Conservation (phyloP, 2,888 invertebrate species). For the Ecliptopera silaceata region DNA sequence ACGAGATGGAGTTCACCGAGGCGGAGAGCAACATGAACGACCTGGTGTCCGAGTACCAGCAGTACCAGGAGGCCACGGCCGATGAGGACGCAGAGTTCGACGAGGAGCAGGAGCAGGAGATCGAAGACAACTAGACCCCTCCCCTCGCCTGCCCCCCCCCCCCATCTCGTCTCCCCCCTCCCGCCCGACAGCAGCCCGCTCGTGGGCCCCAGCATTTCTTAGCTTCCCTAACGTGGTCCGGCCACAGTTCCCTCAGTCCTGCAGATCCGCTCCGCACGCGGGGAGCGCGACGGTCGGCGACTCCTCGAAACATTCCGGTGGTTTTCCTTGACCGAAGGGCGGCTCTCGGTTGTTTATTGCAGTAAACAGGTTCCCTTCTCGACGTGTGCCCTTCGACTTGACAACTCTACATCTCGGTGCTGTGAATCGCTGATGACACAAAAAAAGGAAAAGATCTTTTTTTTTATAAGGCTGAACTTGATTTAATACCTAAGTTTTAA, state of each 20-base stretch:
- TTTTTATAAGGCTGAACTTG: constrained; percentile 82
- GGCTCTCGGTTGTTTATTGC: constrained; percentile 73
- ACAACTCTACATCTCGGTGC: constrained; percentile 59
- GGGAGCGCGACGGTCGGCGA: constrained; percentile 47
- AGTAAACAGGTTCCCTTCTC: constrained; percentile 63
- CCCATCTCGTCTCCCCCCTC: constrained; percentile 39
- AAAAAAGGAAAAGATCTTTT: constrained; percentile 73
- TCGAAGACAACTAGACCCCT: constrained; percentile 83
- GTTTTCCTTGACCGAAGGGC: constrained; percentile 74
- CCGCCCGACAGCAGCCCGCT: constrained; percentile 36
- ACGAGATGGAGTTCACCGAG: constrained; percentile 98
- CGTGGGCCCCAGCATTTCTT: constrained; percentile 53
- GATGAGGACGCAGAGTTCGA: constrained; percentile 93
- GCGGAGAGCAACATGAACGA: constrained; percentile 98
- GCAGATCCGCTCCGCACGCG: constrained; percentile 49
- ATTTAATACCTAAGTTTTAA: constrained; percentile 79
- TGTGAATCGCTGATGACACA: constrained; percentile 67
- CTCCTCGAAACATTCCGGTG: constrained; percentile 73
- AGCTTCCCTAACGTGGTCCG: constrained; percentile 61
- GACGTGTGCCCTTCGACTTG: constrained; percentile 70
- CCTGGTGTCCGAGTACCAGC: constrained; percentile 96
- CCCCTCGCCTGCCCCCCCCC: constrained; percentile 39
- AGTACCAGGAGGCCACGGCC: constrained; percentile 95
- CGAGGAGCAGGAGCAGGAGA: constrained; percentile 88
- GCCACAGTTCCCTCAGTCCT: constrained; percentile 55